phyloP scores from a whole-genome alignment of 2,797 vertebrate genomes.

The Lateolabrax maculatus region DNA sequence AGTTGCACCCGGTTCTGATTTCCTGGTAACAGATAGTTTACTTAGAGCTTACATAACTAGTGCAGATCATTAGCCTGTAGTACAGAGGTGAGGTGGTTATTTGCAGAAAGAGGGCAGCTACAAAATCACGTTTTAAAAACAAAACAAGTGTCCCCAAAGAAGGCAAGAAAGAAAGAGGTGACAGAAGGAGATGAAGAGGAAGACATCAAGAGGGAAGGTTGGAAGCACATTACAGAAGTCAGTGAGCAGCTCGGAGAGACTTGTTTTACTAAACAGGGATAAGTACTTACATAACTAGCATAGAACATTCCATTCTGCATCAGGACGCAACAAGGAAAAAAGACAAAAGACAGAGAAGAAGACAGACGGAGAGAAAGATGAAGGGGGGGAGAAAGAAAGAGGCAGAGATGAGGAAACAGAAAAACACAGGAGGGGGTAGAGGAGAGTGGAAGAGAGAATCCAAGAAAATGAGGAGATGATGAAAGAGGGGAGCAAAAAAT shows the following conservation, averaged over 20 bases:
- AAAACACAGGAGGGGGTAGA: not conserved
- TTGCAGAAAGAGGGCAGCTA: slow-evolving; percentile 18
- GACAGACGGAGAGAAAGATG: slow-evolving; percentile 12
- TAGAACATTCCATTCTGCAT: slow-evolving; percentile 95
- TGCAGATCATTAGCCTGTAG: not conserved
- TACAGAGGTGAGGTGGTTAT: slow-evolving; percentile 44
- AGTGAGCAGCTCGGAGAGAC: slow-evolving; percentile 41
- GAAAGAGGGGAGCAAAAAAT: slow-evolving; percentile 34
- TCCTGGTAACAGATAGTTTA: slow-evolving; percentile 21
- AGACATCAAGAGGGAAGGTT: slow-evolving; percentile 9
- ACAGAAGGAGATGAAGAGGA: slow-evolving; percentile 14
- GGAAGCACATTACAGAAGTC: slow-evolving; percentile 32
- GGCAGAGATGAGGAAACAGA: not conserved
- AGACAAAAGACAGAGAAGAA: slow-evolving; percentile 47
- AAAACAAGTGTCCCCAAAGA: slow-evolving; percentile 1
- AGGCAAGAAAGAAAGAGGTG: slow-evolving; percentile 15
- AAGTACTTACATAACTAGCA: slow-evolving; percentile 94
- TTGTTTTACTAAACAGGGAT: slow-evolving; percentile 63
- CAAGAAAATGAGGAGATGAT: slow-evolving; percentile 30
- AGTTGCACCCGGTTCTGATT: not conserved
- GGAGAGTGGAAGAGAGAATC: not conserved
- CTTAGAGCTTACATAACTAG: slow-evolving; percentile 17
- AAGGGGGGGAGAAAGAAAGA: not conserved
- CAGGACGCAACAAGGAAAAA: slow-evolving; percentile 75
- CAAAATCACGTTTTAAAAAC: not conserved